Evolutionary conservation across 1,140 invertebrate genomes (phyloP).

Genomic region (Plodia interpunctella): DNA sequence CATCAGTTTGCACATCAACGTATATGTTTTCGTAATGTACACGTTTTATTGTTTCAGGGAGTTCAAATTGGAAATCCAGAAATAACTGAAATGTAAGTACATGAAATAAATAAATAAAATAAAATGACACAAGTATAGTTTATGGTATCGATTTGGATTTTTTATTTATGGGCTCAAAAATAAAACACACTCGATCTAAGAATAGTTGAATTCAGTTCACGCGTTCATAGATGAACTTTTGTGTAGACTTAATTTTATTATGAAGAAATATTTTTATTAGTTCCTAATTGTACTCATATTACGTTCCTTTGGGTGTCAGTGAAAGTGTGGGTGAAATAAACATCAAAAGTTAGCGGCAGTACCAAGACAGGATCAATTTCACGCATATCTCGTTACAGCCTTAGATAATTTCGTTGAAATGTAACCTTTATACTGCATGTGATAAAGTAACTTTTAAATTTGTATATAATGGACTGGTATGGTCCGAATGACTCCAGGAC

Average conservation of each 20-base stretch:
- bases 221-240: no score
- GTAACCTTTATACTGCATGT: not conserved
- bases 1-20: no score
- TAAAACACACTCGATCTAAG: no score
- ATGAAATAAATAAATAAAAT: no score
- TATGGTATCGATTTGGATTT: no score
- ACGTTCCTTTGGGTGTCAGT: constrained; percentile 6
- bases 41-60: constrained; percentile 52
- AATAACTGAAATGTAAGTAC: constrained; percentile 49
- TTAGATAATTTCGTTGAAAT: constrained; percentile 9
- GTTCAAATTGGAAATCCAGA: constrained; percentile 30
- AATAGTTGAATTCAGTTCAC: no score
- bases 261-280: not conserved
- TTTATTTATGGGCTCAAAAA: no score
- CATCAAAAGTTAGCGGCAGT: constrained; percentile 20
- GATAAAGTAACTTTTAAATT: not conserved
- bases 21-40: constrained; percentile 9
- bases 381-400: constrained; percentile 18
- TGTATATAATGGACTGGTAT: not conserved
- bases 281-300: not conserved
- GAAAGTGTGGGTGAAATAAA: constrained; percentile 21
- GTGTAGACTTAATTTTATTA: not conserved
- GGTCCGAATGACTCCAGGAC: constrained; percentile 11
- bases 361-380: constrained; percentile 23
- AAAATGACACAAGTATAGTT: no score